A percentile compares a stretch with the other conserved stretches of the same genome.
Conservation (phyloP, 2,113 vertebrate genomes). For the Percina caprodes region DNA sequence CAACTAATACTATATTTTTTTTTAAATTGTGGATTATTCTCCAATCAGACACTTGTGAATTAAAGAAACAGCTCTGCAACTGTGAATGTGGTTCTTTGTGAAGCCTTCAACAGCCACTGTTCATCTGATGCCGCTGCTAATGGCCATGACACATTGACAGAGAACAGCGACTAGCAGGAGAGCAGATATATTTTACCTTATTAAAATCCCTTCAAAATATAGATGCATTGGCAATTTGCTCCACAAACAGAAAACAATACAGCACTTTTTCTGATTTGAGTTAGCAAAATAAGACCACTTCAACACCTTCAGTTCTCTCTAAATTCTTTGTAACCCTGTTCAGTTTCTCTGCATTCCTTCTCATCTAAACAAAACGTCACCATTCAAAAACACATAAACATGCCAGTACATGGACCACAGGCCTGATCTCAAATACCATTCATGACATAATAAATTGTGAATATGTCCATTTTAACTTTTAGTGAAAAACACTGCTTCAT, state of each 20-base stretch:
- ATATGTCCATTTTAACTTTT: background rate
- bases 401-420: background rate
- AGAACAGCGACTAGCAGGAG: background rate
- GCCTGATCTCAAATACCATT: background rate
- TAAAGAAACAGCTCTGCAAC: background rate
- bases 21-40: too few relatives aligned
- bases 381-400: background rate
- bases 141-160: background rate
- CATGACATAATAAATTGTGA: background rate
- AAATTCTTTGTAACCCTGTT: background rate
- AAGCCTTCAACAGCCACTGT: background rate
- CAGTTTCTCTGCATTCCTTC: background rate
- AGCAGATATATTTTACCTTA: background rate
- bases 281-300: background rate
- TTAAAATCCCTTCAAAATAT: background rate
- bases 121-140: background rate
- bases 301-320: background rate
- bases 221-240: background rate
- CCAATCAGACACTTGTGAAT: background rate
- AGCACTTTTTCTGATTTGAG: background rate
- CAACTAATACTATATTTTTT: too few relatives aligned
- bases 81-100: background rate
- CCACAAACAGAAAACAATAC: background rate
- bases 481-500: background rate
- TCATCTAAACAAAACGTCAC: background rate